phyloP scores from a whole-genome alignment of 2,113 vertebrate genomes.

The Marmota monax region DNA sequence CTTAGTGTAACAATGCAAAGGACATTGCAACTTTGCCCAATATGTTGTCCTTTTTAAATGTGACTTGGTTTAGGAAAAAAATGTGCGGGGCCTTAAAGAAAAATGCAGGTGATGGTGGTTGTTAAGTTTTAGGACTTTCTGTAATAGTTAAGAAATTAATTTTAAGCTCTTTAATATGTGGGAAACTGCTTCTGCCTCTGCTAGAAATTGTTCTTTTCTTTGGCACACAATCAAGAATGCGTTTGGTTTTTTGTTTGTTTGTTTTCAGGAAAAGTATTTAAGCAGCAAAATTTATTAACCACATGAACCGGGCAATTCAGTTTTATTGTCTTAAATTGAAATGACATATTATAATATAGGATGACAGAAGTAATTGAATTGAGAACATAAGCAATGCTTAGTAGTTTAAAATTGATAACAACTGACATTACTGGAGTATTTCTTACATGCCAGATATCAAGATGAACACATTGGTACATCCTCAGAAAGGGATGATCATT shows the following conservation, averaged over 20 bases:
- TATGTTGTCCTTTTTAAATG: background rate
- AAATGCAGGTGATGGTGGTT: background rate
- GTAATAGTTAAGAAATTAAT: background rate
- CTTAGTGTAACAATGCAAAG: background rate
- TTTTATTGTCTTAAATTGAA: background rate
- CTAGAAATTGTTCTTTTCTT: background rate
- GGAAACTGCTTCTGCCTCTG: background rate
- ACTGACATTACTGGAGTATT: background rate
- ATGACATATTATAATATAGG: background rate
- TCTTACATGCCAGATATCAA: background rate
- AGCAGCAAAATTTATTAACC: background rate
- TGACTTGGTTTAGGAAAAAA: background rate
- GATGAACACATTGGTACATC: background rate
- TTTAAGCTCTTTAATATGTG: background rate
- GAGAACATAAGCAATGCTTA: background rate
- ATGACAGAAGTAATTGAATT: background rate
- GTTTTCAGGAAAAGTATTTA: background rate
- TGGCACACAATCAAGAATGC: background rate
- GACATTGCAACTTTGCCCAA: background rate
- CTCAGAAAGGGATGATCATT: background rate
- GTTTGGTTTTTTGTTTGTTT: background rate
- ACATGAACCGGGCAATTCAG: background rate
- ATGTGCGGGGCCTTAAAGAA: background rate
- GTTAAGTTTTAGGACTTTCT: background rate
- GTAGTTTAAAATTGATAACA: background rate